Conservation (phyloP, 2,797 vertebrate species). For the Acrossocheilus wenchowensis region DNA sequence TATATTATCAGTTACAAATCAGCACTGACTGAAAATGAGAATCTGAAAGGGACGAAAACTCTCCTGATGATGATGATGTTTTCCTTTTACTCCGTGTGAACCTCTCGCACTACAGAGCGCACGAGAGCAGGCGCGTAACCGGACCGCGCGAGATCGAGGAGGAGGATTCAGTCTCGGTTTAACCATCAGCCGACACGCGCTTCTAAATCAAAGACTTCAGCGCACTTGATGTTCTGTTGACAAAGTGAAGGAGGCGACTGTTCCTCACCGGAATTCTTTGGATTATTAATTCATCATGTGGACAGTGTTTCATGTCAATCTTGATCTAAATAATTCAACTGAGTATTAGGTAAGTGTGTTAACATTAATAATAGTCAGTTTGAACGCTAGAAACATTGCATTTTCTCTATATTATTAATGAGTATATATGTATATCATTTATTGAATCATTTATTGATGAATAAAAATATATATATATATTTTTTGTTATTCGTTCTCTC, state of each 20-base stretch:
- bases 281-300: constrained; percentile 17
- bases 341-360: constrained; percentile 32
- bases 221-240: background rate
- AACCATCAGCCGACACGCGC: background rate
- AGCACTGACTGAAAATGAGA: background rate
- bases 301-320: background rate
- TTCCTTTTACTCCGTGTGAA: background rate
- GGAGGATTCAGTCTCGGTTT: background rate
- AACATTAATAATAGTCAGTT: background rate
- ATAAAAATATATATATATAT: too few relatives aligned
- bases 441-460: too few relatives aligned
- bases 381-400: background rate
- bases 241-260: background rate
- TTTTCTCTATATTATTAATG: background rate
- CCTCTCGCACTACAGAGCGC: background rate
- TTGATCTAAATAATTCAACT: background rate
- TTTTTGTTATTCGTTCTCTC: background rate
- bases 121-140: background rate
- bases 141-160: background rate
- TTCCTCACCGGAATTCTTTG: background rate
- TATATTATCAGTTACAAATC: background rate
- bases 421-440: too few relatives aligned
- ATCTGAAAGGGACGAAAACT: background rate
- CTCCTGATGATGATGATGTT: background rate
- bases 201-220: background rate